These are phyloP conservation scores for Bothrops jararaca DNA, from an alignment of 2,113 vertebrate species.

Conservation along the genomic window DNA sequence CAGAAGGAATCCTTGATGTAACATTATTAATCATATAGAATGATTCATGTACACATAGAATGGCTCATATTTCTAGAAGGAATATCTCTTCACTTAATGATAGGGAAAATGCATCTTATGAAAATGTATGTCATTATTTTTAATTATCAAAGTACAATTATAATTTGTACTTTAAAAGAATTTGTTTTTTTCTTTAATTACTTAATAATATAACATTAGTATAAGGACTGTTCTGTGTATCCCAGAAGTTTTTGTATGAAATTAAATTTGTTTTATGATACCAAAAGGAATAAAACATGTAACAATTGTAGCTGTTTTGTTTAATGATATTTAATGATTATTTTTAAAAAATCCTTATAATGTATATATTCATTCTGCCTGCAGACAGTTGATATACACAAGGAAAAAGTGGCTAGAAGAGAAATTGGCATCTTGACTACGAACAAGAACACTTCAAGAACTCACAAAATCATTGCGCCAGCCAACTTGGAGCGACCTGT, in stretches of 20 bases:
- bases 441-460: conserved; percentile 98
- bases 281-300: neutral
- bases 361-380: conserved; percentile 68
- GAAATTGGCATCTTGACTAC: conserved; percentile 99
- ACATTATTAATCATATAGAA: neutral
- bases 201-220: neutral
- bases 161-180: neutral
- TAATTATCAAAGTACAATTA: neutral
- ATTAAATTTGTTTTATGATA: neutral
- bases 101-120: neutral
- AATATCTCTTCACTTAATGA: neutral
- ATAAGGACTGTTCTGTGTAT: neutral
- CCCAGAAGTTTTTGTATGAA: neutral
- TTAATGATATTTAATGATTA: neutral
- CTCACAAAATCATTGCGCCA: conserved; percentile 98
- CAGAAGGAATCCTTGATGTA: neutral
- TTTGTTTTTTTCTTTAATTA: neutral
- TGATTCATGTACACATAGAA: neutral
- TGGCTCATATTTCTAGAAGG: neutral
- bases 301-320: neutral
- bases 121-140: neutral
- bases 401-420: conserved; percentile 98
- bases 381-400: conserved; percentile 99
- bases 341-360: conserved; percentile 36
- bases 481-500: conserved; percentile 97